A percentile compares a stretch with the other conserved stretches of the same genome.
These are phyloP conservation scores for Uropsilus gracilis DNA, from an alignment of 2,113 vertebrate species.

Conservation along the genomic window DNA sequence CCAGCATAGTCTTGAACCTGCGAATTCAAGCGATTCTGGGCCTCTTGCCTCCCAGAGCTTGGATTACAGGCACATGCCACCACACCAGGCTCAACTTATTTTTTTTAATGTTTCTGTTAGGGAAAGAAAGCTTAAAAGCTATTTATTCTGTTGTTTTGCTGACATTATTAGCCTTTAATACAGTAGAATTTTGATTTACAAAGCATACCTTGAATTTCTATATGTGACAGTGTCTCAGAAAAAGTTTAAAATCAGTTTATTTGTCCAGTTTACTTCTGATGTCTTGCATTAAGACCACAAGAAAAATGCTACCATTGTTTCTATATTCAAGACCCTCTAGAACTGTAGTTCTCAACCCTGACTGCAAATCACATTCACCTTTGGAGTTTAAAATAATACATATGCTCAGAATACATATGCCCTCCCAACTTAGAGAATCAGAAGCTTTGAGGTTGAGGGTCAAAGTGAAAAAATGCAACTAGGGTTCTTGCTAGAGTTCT, in stretches of 20 bases:
- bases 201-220: not conserved
- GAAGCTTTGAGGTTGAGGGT: not conserved
- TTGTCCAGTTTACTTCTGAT: not conserved
- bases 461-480: not conserved
- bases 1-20: too few relatives aligned
- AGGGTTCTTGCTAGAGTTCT: not conserved
- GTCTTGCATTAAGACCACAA: not conserved
- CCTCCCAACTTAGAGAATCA: conserved; percentile 8
- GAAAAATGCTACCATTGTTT: not conserved
- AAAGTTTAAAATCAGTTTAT: not conserved
- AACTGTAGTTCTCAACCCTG: not conserved
- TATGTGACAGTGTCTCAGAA: not conserved
- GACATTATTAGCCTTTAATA: not conserved
- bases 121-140: not conserved
- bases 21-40: too few relatives aligned
- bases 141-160: not conserved
- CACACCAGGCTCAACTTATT: too few relatives aligned
- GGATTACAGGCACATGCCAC: too few relatives aligned
- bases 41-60: too few relatives aligned
- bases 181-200: not conserved
- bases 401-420: not conserved
- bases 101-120: not conserved
- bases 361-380: not conserved
- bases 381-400: not conserved
- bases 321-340: not conserved